Evolutionary conservation across 2,113 vertebrate species (phyloP).

Genomic region (Strix aluco): DNA sequence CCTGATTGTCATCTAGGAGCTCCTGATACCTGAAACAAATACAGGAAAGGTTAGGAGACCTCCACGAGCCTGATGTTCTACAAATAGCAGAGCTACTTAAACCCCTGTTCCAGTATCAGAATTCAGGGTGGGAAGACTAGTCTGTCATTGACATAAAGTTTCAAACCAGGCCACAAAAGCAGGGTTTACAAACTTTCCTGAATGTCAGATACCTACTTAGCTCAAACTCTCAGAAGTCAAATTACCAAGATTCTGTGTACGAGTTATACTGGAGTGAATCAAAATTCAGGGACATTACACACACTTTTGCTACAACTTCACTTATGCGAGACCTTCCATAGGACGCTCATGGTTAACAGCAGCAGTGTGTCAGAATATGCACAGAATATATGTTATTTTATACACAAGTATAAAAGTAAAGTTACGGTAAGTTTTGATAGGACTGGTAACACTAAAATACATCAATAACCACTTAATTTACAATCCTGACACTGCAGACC

Average conservation of each 20-base stretch:
- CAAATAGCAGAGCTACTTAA: not conserved
- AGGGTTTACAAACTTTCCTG: not conserved
- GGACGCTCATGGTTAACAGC: not conserved
- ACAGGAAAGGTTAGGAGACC: not conserved
- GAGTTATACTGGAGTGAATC: not conserved
- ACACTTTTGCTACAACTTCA: not conserved
- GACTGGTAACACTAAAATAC: not conserved
- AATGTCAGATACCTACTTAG: not conserved
- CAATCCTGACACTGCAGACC: not conserved
- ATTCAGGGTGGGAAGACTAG: not conserved
- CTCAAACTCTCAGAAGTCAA: not conserved
- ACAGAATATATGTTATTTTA: not conserved
- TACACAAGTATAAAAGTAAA: not conserved
- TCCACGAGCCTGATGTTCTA: not conserved
- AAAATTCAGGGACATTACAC: not conserved
- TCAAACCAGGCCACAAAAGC: not conserved
- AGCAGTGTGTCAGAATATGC: not conserved
- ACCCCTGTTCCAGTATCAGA: not conserved
- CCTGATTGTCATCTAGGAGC: constrained; percentile 90
- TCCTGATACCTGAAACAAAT: constrained; percentile 83
- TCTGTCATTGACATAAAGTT: rapidly evolving
- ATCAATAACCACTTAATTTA: not conserved
- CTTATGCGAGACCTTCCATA: not conserved
- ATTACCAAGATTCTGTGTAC: not conserved
- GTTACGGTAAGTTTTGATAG: not conserved